These are phyloP conservation scores for Cheirogaleus medius DNA, from an alignment of 2,113 vertebrate genomes.

Conservation along the genomic window DNA sequence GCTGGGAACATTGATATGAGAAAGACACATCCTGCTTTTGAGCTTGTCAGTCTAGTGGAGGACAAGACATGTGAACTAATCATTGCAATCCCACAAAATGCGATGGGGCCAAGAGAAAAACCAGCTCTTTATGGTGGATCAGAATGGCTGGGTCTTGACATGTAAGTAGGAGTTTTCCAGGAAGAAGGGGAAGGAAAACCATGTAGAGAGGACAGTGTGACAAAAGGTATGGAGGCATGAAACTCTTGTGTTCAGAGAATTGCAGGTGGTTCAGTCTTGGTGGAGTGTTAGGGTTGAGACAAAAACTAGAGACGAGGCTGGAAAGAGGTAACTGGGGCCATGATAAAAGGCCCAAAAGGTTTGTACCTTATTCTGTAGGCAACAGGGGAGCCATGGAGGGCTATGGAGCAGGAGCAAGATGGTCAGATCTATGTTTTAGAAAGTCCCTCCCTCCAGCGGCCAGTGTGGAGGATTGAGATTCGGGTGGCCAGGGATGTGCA, in stretches of 20 bases:
- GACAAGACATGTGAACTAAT: not conserved
- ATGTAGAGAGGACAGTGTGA: not conserved
- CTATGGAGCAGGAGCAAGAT: not conserved
- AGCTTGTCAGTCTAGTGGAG: not conserved
- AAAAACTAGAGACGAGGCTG: not conserved
- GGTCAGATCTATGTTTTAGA: not conserved
- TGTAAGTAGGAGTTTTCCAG: not conserved
- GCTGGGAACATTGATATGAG: not conserved
- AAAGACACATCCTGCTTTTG: not conserved
- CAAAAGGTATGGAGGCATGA: not conserved
- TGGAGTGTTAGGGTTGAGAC: not conserved
- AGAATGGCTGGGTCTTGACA: not conserved
- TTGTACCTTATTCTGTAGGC: not conserved
- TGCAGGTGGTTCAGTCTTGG: not conserved
- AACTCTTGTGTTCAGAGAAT: not conserved
- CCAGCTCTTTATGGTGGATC: not conserved
- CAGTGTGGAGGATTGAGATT: not conserved
- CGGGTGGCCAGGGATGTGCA: rapidly evolving
- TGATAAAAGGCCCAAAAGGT: not conserved
- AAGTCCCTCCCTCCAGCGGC: not conserved
- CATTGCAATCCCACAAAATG: not conserved
- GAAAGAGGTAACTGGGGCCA: not conserved
- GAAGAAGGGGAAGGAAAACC: not conserved
- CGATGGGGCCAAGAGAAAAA: not conserved
- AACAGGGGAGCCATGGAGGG: not conserved